A percentile compares a stretch with the other conserved stretches of the same genome.
Conservation (phyloP, 92 coral and sea anemone genomes). For the Montipora capitata region DNA sequence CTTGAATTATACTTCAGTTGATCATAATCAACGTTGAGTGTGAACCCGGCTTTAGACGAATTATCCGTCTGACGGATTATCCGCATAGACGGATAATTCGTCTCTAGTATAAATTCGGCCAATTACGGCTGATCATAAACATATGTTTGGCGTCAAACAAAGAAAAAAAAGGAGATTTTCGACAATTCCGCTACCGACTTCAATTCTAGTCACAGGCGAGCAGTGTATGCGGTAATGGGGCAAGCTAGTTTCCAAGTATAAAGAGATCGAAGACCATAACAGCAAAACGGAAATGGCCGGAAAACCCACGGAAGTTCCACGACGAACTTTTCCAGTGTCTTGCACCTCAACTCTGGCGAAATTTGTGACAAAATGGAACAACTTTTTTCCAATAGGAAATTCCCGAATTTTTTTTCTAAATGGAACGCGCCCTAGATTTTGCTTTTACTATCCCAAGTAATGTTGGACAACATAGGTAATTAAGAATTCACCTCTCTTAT, state of each 20-base stretch:
- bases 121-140: constrained; percentile 39
- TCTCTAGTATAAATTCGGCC: not conserved
- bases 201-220: constrained; percentile 27
- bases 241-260: constrained; percentile 13
- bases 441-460: too few relatives aligned
- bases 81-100: too few relatives aligned
- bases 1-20: too few relatives aligned
- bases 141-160: constrained; percentile 47
- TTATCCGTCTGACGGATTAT: too few relatives aligned
- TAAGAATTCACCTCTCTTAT: too few relatives aligned
- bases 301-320: constrained; percentile 49
- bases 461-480: too few relatives aligned
- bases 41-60: too few relatives aligned
- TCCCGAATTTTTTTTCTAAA: too few relatives aligned
- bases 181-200: not conserved
- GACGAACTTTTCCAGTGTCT: constrained; percentile 67
- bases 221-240: constrained; percentile 72
- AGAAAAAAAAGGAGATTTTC: constrained; percentile 61
- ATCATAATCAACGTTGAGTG: too few relatives aligned
- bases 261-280: constrained; percentile 64
- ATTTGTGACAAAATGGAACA: too few relatives aligned
- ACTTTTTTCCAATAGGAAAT: too few relatives aligned
- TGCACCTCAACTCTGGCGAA: not conserved
- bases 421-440: too few relatives aligned
- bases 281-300: constrained; percentile 57